These are phyloP conservation scores for Volucella bombylans DNA, from an alignment of 2,888 invertebrate species.

Conservation along the genomic window DNA sequence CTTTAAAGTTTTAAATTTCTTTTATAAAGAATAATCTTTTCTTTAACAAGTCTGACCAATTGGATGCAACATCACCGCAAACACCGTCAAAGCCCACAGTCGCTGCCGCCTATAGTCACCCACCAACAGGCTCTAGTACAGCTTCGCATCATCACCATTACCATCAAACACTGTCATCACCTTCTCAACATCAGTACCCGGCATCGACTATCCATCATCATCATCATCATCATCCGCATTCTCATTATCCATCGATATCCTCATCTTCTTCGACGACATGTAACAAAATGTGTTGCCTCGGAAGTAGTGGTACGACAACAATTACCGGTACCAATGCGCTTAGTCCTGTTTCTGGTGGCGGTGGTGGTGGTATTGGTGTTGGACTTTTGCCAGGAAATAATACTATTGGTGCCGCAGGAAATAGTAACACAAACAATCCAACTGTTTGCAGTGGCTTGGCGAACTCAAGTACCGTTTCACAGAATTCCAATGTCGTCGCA, in stretches of 20 bases:
- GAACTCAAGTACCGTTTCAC: conserved; percentile 50
- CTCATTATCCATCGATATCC: conserved; percentile 64
- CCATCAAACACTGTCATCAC: conserved; percentile 55
- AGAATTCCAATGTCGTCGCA: conserved; percentile 32
- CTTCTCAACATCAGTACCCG: conserved; percentile 53
- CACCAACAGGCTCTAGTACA: conserved; percentile 44
- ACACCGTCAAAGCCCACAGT: conserved; percentile 63
- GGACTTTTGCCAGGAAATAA: conserved; percentile 31
- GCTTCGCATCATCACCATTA: conserved; percentile 50
- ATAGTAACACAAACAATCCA: conserved; percentile 33
- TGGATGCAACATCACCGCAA: conserved; percentile 68
- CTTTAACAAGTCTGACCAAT: conserved; percentile 75
- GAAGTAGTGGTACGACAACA: conserved; percentile 58
- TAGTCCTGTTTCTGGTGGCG: conserved; percentile 54
- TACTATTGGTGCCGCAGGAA: conserved; percentile 22
- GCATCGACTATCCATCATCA: conserved; percentile 41
- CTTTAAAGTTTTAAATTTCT: conserved; percentile 20
- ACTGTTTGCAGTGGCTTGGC: conserved; percentile 32
- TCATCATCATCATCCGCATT: conserved; percentile 57
- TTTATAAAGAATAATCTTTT: conserved; percentile 15
- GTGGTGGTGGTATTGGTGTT: conserved; percentile 32
- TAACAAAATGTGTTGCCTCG: conserved; percentile 76
- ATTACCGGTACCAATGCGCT: conserved; percentile 66
- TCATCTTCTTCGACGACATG: conserved; percentile 66
- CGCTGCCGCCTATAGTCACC: conserved; percentile 68